Evolutionary conservation across 1,140 invertebrate species (phyloP), one percentile per base, ranked within the genome.

Genomic region (Atta texana): DNA sequence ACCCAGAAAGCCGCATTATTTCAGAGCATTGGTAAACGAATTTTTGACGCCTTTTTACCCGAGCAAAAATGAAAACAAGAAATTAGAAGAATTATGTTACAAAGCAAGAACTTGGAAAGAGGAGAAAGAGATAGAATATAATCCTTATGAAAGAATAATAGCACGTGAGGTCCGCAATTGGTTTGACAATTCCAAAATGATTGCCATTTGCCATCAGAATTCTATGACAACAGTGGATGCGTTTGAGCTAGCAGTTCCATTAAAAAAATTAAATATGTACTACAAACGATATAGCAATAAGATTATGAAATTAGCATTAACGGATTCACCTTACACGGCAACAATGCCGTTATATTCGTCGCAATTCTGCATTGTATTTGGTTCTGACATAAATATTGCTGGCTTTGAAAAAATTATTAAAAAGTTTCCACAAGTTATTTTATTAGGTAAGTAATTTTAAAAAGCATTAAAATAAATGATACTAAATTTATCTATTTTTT

Each of bases 161-260:
- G 97, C 97, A 0, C 96, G 95, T 61, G 97, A 98, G 93, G 95
- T 96, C 74, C 92, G 96, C 5, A 95, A 97, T 91, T 97, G 96
- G 96, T 97, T 97, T 88, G 95, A 97, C 55, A 96, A 96, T 64
- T 97, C 97, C 1, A 96, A 96, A 92, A 96, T 98, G 95, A 93
- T 97, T 85, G 96, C 95, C 31, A 96, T 98, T 85, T 95, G 97
- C 76, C 97, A 98, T 91, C 82, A 95, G 28, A 98, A 97, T 95
- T 96, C 97, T 0, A 97, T 97, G 4, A 93, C 90, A 7, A 92
- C 93, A 69, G 95, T 96, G 28, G 96, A 97, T 1, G 93, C 96
- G 88, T 97, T 96, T 84, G 96, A 96, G 18, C 94, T 97, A 16
- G 95, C 94, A 89, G 96, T 96, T 14, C 89, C 95, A 49, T 93